Evolutionary conservation across 2,113 vertebrate species (phyloP), one percentile per base, ranked within the genome.

Genomic region (Xenopus borealis): DNA sequence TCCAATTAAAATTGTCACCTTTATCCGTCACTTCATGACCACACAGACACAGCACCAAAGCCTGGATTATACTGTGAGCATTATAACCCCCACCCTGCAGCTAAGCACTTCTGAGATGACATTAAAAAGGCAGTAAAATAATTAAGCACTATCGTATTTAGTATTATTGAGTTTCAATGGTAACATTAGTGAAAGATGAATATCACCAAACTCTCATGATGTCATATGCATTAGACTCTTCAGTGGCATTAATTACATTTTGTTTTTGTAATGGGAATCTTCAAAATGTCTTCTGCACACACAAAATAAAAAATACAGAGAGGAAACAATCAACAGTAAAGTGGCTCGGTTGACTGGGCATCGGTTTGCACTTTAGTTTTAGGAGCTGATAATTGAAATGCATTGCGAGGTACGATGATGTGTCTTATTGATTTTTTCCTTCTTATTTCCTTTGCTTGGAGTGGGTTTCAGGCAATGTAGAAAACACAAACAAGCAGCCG

Each of bases 401-500:
- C 62, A 69, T 75, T 75, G 58, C 62, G 46, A 62, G 46, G 33
- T 62, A 17, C 45, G 5, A 13, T 64, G 74, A 77, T 70, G 59
- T 63, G 66, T 70, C 64, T 77, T 69, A 77, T 77, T 62, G 74
- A 77, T 70, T 76, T 72, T 76, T 75, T 40, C 57, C 20, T n/a
- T 17, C 30, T 50, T 20, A 69, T 69, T 69, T 76, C 73, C 66
- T 57, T 70, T 70, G 30, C 66, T 57, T 64, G 14, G 62, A 58
- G 47, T 62, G 33, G 6, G 27, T 69, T 63, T 5, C 46, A 46
- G 14, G 62, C 62, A 70, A 13, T 55, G 33, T 27, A 57, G 30
- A 45, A 57, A 46, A 59, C 67, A 55, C 55, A 53, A 23, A 59
- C 67, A 63, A 53, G 52, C 27, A 62, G 61, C 9, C 61, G 14